Base-by-base conservation (phyloP, 2,797 vertebrate genomes). In the Rhynchonycteris naso region DNA sequence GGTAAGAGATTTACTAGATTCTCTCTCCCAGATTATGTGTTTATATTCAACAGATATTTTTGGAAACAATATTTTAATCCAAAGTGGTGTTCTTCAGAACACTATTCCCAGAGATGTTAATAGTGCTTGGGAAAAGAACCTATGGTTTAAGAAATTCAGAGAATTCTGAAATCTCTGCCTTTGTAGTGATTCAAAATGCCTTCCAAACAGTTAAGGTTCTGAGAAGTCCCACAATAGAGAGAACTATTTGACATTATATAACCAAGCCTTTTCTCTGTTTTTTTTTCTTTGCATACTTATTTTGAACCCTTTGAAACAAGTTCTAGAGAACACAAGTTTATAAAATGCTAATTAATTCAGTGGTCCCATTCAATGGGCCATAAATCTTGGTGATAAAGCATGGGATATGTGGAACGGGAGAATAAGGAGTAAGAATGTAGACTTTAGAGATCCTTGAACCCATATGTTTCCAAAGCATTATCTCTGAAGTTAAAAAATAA, bases 351-450 rank as follows among this genome's bases (percentile, higher is more conserved):
- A 30, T 88, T 87, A 54, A 71, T 6, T 21, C 79, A 74, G 21
- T 79, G 66, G 28, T 14, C 50, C 50, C 33, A 33, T 56, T 93
- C 71, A 68, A 7, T 47, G 38, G 28, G 6, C 54, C 71, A 33
- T 83, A 72, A 95, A 90, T 91, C 83, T 92, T 74, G 7, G 5
- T 74, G 43, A 71, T 72, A 85, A 84, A 95, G 21, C 24, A 61
- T 12, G 7, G 61, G 52, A 47, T n/a, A 2, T 16, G 1, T 7
- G 7, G 5, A 8, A 2, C 21, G 38, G 30, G 38, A 59, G 15
- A 95, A 6, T 24, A 82, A 30, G 16, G 16, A 69, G 24, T 33
- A 80, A 84, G 38, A 83, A 71, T 56, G 8, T 5, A 61, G 59
- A 90, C 38, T 0, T 1, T 22, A 85, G 54, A 30, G 33, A 21